phyloP scores from a whole-genome alignment of 2,113 vertebrate species.

The Aspiorhynchus laticeps region DNA sequence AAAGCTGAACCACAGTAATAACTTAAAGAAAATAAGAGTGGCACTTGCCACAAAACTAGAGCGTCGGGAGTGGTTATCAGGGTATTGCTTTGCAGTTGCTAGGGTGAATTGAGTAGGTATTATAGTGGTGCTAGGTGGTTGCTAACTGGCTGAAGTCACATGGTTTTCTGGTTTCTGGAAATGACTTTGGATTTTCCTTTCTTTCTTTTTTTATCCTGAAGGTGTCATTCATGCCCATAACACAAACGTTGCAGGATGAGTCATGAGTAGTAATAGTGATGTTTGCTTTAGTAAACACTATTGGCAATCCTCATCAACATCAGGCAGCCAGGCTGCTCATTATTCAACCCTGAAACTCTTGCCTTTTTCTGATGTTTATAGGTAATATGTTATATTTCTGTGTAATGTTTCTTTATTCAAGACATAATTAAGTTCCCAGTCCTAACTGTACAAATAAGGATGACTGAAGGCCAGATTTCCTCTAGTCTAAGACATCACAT shows the following conservation, averaged over 20 bases:
- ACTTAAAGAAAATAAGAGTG: not conserved
- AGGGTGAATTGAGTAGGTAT: not conserved
- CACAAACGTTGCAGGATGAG: conserved; percentile 13
- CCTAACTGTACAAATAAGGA: not conserved
- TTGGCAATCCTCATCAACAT: not conserved
- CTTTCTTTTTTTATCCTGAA: not conserved
- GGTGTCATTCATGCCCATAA: not conserved
- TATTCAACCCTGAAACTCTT: not conserved
- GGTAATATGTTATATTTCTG: not conserved
- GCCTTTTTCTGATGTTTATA: not conserved
- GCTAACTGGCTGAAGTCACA: not conserved
- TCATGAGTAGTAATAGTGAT: not conserved
- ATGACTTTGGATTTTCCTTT: not conserved
- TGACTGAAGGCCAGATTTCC: not conserved
- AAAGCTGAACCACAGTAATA: not conserved
- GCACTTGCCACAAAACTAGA: not conserved
- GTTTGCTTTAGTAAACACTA: conserved; percentile 3
- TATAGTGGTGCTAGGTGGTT: not conserved
- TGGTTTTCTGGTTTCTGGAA: not conserved
- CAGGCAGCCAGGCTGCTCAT: not conserved
- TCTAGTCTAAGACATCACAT: not conserved
- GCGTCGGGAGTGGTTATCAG: not conserved
- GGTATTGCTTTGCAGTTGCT: not conserved
- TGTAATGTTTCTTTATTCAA: not conserved
- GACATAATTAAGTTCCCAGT: not conserved